Conservation (phyloP, 2,888 invertebrate species). For the Dinocampus coccinellae region DNA sequence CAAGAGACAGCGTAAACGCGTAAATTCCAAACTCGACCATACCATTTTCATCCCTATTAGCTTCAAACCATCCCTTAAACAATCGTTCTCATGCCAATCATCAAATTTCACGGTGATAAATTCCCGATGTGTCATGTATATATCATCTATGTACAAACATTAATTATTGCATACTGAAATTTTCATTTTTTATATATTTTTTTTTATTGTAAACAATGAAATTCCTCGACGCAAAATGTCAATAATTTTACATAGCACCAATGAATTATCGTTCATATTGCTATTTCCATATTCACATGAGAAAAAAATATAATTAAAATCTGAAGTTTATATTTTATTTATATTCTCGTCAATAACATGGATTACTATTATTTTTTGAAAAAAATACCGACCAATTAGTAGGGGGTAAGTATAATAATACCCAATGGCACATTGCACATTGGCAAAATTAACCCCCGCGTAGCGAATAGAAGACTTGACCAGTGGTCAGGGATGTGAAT, state of each 20-base stretch:
- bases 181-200: no score
- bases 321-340: no score
- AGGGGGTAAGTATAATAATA: neutral
- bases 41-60: neutral
- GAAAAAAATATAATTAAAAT: no score
- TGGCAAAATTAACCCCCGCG: neutral
- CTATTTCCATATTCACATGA: no score
- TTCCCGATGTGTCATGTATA: conserved; percentile 12
- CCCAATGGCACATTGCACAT: neutral
- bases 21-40: conserved; percentile 17
- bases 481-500: conserved; percentile 12
- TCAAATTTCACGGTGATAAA: conserved; percentile 34
- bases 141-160: neutral
- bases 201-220: no score
- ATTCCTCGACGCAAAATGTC: neutral
- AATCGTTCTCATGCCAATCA: conserved; percentile 31
- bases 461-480: neutral
- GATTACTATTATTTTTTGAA: neutral
- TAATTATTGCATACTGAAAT: neutral
- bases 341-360: no score
- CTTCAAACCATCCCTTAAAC: conserved; percentile 12
- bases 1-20: neutral
- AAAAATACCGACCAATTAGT: neutral
- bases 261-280: no score
- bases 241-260: neutral